Percentiles rank a stretch among this genome's conserved stretches.
Evolutionary conservation across 2,797 vertebrate genomes (phyloP).

Genomic region (Meda fulgida): DNA sequence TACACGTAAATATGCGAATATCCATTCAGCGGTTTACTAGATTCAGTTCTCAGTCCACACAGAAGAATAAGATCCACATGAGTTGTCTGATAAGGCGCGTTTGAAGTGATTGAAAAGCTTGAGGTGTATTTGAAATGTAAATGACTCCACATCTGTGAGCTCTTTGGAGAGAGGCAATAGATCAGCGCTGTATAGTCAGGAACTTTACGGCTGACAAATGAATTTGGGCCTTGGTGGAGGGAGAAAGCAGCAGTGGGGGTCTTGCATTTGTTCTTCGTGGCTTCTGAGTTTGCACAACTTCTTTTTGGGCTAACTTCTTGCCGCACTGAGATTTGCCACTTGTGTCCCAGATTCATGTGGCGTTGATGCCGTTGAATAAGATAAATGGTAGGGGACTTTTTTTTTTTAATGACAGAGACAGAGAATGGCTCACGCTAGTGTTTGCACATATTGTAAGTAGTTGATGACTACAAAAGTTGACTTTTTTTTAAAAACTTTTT

Average conservation of each 20-base stretch:
- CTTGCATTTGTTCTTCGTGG: conserved; percentile 66
- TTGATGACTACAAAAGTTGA: not conserved
- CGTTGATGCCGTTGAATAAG: conserved; percentile 53
- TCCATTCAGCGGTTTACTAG: conserved; percentile 19
- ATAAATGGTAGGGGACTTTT: conserved; percentile 35
- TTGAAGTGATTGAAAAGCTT: conserved; percentile 65
- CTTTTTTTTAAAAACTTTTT: not conserved
- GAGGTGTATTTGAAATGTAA: conserved; percentile 69
- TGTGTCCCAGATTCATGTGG: conserved; percentile 63
- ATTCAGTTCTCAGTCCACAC: conserved; percentile 46
- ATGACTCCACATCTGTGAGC: conserved; percentile 64
- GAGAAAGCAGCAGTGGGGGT: conserved; percentile 67
- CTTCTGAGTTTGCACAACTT: conserved; percentile 68
- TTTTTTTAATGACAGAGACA: conserved; percentile 27
- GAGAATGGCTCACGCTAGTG: conserved; percentile 19
- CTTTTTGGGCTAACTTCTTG: conserved; percentile 65
- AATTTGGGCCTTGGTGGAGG: conserved; percentile 69
- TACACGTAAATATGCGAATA: conserved; percentile 10
- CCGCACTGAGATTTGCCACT: conserved; percentile 60
- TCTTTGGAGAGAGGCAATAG: conserved; percentile 64
- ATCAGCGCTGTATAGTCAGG: conserved; percentile 71
- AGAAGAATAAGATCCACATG: conserved; percentile 59
- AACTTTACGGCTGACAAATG: conserved; percentile 86
- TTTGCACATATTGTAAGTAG: conserved; percentile 9
- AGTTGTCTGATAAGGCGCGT: conserved; percentile 63